phyloP scores from a whole-genome alignment of 2,797 vertebrate genomes.

The Rhincodon typus region DNA sequence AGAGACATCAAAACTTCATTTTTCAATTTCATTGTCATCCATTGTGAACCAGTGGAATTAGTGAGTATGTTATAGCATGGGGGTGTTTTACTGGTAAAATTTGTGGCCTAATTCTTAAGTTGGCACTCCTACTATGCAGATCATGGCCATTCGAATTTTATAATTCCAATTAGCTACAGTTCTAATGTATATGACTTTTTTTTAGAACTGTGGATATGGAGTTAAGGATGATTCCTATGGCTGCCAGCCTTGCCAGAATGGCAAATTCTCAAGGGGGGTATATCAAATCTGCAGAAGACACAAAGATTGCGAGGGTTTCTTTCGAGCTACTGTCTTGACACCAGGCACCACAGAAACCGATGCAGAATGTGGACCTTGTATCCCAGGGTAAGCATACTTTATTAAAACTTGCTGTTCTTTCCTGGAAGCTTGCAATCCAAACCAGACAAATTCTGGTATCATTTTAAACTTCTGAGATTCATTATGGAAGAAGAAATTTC shows the following conservation, averaged over 20 bases:
- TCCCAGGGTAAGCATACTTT: slow-evolving; percentile 71
- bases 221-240: slow-evolving; percentile 82
- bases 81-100: too few relatives aligned
- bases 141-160: not conserved
- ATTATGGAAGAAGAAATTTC: not conserved
- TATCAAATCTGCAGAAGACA: slow-evolving; percentile 93
- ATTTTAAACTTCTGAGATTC: not conserved
- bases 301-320: slow-evolving; percentile 89
- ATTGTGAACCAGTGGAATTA: not conserved
- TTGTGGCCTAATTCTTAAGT: not conserved
- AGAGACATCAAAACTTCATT: not conserved
- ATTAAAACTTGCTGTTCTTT: not conserved
- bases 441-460: not conserved
- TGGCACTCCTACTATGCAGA: not conserved
- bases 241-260: slow-evolving; percentile 76
- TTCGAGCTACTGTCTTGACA: slow-evolving; percentile 76
- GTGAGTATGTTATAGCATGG: too few relatives aligned
- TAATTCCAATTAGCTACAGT: not conserved
- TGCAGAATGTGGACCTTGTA: slow-evolving; percentile 88
- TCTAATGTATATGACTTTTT: slow-evolving; percentile 2
- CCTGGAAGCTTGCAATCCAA: not conserved
- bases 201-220: slow-evolving; percentile 83
- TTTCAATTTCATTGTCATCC: not conserved
- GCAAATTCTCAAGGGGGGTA: slow-evolving; percentile 91
- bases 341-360: slow-evolving; percentile 81